Percentiles rank a stretch among this genome's conserved stretches.
These are phyloP conservation scores for Ephialtes manifestator DNA, from an alignment of 2,888 invertebrate species.

Conservation along the genomic window DNA sequence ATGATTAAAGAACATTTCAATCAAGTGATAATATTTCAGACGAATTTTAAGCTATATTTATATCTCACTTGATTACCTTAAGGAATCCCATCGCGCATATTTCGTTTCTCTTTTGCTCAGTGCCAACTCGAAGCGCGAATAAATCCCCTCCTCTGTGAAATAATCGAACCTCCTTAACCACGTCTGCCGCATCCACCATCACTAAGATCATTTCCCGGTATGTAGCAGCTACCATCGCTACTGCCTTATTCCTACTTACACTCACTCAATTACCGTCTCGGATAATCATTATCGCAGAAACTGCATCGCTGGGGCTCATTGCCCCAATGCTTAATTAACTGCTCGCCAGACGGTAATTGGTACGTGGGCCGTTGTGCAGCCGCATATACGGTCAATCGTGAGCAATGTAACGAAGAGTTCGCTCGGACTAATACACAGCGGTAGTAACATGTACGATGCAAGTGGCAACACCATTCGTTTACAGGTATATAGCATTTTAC, in stretches of 20 bases:
- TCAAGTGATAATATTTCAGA: neutral
- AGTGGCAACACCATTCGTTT: conserved; percentile 48
- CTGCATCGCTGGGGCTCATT: conserved; percentile 82
- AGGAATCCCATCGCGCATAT: neutral
- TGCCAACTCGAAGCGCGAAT: neutral
- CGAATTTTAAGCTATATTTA: neutral
- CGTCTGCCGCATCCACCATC: conserved; percentile 25
- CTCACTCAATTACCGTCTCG: conserved; percentile 81
- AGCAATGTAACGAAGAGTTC: conserved; percentile 60
- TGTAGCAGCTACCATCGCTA: conserved; percentile 15
- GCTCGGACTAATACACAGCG: neutral
- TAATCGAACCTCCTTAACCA: conserved; percentile 41
- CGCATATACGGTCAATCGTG: conserved; percentile 74
- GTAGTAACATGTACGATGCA: conserved; percentile 27
- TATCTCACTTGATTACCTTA: neutral
- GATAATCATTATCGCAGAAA: conserved; percentile 83
- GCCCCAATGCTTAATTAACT: conserved; percentile 83
- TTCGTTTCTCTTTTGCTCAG: neutral
- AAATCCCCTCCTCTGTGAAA: neutral
- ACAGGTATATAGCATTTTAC: neutral
- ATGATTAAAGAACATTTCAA: neutral
- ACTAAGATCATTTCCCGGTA: neutral
- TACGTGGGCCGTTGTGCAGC: conserved; percentile 75
- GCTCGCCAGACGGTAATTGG: conserved; percentile 81
- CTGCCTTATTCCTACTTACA: conserved; percentile 73